These are phyloP conservation scores for Dryobotodes eremita DNA, from an alignment of 2,888 invertebrate species.

Conservation along the genomic window DNA sequence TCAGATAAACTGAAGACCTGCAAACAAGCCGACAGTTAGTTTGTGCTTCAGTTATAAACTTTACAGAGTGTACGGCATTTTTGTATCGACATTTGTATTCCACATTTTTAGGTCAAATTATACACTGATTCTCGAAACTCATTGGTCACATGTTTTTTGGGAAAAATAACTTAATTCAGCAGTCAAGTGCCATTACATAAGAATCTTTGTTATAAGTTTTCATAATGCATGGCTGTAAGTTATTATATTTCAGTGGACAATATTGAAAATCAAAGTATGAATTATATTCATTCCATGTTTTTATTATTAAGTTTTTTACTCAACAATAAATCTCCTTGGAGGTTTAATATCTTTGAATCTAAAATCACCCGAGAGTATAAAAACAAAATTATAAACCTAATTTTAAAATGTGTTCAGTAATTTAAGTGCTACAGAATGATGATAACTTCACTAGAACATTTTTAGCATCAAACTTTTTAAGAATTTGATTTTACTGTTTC, in stretches of 20 bases:
- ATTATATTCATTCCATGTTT: conserved; percentile 75
- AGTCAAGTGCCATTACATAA: conserved; percentile 71
- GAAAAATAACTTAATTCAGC: conserved; percentile 59
- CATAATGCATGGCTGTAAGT: conserved; percentile 40
- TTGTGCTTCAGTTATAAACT: conserved; percentile 84
- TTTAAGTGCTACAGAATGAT: conserved; percentile 58
- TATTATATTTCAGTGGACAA: conserved; percentile 52
- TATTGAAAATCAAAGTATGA: conserved; percentile 61
- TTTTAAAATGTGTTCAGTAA: conserved; percentile 71
- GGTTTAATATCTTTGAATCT: conserved; percentile 44
- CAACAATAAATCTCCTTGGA: conserved; percentile 41
- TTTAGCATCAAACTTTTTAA: conserved; percentile 5
- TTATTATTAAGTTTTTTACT: conserved; percentile 69
- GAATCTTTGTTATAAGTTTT: conserved; percentile 42
- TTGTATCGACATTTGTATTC: conserved; percentile 81
- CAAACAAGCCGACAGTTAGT: conserved; percentile 66
- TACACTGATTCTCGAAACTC: conserved; percentile 74
- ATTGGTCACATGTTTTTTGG: conserved; percentile 74
- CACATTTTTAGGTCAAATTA: conserved; percentile 77
- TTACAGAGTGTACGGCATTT: conserved; percentile 82
- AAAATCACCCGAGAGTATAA: conserved; percentile 35
- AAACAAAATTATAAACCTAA: conserved; percentile 49
- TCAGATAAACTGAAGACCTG: conserved; percentile 81
- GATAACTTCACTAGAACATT: conserved; percentile 12
- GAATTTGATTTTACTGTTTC: conserved; percentile 6